Evolutionary conservation across 2,888 invertebrate species (phyloP).

Genomic region (Syritta pipiens): DNA sequence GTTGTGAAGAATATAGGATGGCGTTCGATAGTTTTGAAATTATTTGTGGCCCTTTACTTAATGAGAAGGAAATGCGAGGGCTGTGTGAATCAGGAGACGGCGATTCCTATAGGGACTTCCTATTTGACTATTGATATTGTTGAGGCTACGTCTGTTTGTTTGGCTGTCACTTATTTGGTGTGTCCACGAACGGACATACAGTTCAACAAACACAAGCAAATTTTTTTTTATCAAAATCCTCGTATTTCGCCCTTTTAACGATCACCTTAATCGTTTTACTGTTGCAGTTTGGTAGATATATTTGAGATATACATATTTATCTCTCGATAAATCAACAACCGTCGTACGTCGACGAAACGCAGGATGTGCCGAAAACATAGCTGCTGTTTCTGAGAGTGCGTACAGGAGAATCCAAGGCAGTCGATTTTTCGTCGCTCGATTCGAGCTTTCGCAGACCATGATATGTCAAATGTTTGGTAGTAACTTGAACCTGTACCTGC

Average conservation of each 20-base stretch:
- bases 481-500: not conserved
- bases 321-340: not conserved
- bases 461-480: not conserved
- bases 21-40: too few species aligned
- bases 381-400: slow-evolving; percentile 22
- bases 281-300: not conserved
- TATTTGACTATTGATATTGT: not conserved
- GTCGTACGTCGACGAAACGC: slow-evolving; percentile 28
- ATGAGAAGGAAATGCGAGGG: too few species aligned
- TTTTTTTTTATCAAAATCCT: not conserved
- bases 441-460: not conserved
- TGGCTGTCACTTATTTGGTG: not conserved
- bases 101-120: not conserved
- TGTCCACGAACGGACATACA: not conserved
- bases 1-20: too few species aligned
- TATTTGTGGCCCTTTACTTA: too few species aligned
- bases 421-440: not conserved
- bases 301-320: slow-evolving; percentile 3
- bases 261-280: not conserved
- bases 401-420: slow-evolving; percentile 1
- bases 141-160: not conserved
- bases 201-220: not conserved
- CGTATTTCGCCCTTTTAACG: not conserved
- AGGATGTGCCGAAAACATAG: slow-evolving; percentile 23
- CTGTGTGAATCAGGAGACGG: too few species aligned